Evolutionary conservation across 2,113 vertebrate genomes (phyloP), one percentile per base, ranked within the genome.

Genomic region (Oophaga pumilio): DNA sequence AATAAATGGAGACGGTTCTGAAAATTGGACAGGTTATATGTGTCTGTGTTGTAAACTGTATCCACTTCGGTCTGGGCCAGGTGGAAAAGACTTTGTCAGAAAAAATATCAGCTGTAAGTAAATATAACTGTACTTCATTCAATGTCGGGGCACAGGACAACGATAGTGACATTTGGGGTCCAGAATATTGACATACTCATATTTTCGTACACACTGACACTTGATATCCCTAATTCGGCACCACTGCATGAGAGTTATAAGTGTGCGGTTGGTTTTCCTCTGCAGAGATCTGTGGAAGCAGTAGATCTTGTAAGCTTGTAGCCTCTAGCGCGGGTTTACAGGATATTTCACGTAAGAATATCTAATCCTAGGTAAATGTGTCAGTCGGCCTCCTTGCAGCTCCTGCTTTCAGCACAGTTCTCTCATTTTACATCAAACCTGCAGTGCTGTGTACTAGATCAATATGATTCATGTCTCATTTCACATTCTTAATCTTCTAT

Each of bases 381-480:
- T 76, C 79, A 52, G 2, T 49, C 20, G 74, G 22, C 18, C 50
- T 49, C 66, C 82, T 82, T 28, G 49, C 71, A 77, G 57, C 68
- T 33, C 69, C 17, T 2, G 69, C 71, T 73, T 26, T 69, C 62
- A 20, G 62, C 53, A 28, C 76, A 80, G 66, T 87, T 49, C 68
- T 82, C 86, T 66, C 53, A 74, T 76, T 74, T 66, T 24, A 52
- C 80, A 82, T 87, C 86, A 82, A 74, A 53, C n/a, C n/a, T 68
- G 26, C 43, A 81, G 60, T 66, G 79, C 59, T 66, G 43, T 76
- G 71, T 50, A 76, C 78, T 82, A 82, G 76, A 87, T 87, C 86
- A 87, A 87, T 82, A 82, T 82, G 86, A 82, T 82, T 87, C 79
- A 87, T 87, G 78, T 87, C 33, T 81, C 80, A 53, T 82, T 87